Evolutionary conservation across 2,113 vertebrate species (phyloP).

Genomic region (Meles meles): DNA sequence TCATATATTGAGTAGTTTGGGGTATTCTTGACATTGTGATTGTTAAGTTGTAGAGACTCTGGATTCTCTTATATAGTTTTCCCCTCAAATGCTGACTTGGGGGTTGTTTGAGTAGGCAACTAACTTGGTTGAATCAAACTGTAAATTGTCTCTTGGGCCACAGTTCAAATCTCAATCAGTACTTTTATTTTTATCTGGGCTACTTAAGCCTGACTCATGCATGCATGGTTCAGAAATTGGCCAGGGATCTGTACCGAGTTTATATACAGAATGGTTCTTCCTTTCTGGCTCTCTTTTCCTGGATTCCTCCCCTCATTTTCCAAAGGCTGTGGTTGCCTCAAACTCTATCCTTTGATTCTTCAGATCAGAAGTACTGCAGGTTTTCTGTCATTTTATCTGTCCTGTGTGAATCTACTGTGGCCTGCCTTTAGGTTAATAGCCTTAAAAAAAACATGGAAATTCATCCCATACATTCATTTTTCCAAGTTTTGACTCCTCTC

Average conservation of each 20-base stretch:
- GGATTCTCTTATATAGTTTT: not conserved
- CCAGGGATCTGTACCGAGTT: not conserved
- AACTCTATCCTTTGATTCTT: not conserved
- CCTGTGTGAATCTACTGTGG: not conserved
- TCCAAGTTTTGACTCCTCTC: not conserved
- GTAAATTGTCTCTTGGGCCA: not conserved
- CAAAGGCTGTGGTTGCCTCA: not conserved
- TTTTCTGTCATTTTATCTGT: not conserved
- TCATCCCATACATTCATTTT: not conserved
- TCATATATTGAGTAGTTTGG: not conserved
- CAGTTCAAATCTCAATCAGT: not conserved
- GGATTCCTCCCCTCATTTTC: not conserved
- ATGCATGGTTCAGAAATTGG: not conserved
- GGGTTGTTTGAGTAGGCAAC: not conserved
- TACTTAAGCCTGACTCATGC: not conserved
- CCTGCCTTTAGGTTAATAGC: not conserved
- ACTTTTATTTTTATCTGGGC: not conserved
- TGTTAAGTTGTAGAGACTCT: not conserved
- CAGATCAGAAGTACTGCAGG: not conserved
- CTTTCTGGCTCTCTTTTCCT: not conserved
- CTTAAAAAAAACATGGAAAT: not conserved
- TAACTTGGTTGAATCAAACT: not conserved
- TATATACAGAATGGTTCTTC: not conserved
- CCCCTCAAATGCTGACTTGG: not conserved
- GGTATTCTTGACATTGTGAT: not conserved